These are phyloP conservation scores for Reticulitermes lucifugus DNA, from an alignment of 2,888 invertebrate species.

Conservation along the genomic window DNA sequence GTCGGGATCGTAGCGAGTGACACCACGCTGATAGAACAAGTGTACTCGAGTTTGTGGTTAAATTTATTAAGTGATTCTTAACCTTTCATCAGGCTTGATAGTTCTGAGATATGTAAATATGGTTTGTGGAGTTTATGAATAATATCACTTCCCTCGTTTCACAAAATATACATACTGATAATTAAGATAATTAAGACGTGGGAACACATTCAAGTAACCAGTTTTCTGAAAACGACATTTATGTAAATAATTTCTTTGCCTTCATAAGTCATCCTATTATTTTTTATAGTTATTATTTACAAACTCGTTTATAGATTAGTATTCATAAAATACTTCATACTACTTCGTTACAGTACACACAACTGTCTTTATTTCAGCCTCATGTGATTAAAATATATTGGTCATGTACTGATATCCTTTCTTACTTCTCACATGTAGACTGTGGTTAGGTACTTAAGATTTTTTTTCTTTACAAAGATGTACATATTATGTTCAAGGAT, in stretches of 20 bases:
- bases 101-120: neutral
- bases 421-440: neutral
- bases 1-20: too few relatives aligned
- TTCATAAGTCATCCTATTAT: neutral
- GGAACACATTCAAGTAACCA: neutral
- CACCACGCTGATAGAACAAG: neutral
- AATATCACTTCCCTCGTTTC: neutral
- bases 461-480: neutral
- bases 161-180: neutral
- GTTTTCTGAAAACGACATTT: neutral
- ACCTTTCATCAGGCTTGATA: too few relatives aligned
- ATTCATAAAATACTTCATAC: neutral
- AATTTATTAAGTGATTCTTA: neutral
- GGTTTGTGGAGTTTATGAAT: neutral
- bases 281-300: slow-evolving; percentile 13
- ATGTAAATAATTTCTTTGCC: neutral
- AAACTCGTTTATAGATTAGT: neutral
- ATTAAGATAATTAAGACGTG: neutral
- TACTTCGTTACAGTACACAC: neutral
- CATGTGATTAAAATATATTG: neutral
- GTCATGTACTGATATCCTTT: neutral
- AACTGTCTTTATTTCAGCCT: neutral
- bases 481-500: slow-evolving; percentile 18
- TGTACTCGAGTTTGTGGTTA: neutral
- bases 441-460: slow-evolving; percentile 19